A percentile compares a stretch with the other conserved stretches of the same genome.
Conservation (phyloP, 2,113 vertebrate genomes). For the Acanthisitta chloris region DNA sequence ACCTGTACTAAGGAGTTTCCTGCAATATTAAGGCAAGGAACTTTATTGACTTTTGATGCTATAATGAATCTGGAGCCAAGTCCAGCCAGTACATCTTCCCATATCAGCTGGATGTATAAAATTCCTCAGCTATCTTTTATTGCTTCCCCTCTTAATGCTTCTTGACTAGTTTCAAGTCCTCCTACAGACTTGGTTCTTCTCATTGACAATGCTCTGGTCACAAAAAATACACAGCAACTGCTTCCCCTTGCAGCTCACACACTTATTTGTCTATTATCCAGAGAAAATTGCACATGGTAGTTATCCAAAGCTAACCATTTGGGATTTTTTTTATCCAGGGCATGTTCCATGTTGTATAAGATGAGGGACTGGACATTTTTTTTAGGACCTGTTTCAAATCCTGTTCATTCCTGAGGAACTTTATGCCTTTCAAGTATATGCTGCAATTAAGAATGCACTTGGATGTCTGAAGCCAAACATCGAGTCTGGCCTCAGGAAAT, state of each 20-base stretch:
- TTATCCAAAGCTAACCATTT: not conserved
- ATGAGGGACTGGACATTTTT: not conserved
- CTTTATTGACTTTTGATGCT: not conserved
- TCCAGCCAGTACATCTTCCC: not conserved
- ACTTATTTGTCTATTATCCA: not conserved
- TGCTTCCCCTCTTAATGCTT: not conserved
- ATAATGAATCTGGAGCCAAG: not conserved
- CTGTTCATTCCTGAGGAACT: not conserved
- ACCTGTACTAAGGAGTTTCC: not conserved
- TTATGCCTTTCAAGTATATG: not conserved
- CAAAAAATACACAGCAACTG: not conserved
- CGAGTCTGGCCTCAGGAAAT: constrained; percentile 42
- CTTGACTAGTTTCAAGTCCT: not conserved
- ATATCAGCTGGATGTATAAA: not conserved
- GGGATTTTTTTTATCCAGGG: not conserved
- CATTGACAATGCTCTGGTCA: not conserved
- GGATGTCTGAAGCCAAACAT: not conserved
- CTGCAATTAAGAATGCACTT: constrained; percentile 38
- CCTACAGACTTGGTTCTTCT: not conserved
- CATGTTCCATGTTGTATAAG: not conserved
- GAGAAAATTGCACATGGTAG: not conserved
- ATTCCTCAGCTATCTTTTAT: not conserved
- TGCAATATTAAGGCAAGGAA: not conserved
- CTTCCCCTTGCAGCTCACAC: accelerated
- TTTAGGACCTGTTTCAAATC: not conserved